Evolutionary conservation across 2,888 invertebrate genomes (phyloP).

Genomic region (Thymelicus lineola): DNA sequence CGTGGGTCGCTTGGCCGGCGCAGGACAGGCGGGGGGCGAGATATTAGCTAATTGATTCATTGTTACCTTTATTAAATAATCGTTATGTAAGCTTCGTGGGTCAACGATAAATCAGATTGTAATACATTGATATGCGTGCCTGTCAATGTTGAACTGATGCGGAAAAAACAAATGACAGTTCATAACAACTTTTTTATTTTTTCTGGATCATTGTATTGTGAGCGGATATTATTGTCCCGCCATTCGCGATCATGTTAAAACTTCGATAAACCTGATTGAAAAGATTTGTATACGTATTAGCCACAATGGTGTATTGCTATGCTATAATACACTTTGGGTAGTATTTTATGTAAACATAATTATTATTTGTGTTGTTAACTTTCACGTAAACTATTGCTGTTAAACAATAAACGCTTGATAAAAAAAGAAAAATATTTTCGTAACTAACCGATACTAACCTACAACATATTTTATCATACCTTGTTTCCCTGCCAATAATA

Average conservation of each 20-base stretch:
- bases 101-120: constrained; percentile 7
- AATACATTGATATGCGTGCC: neutral
- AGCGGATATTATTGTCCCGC: constrained; percentile 5
- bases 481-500: constrained; percentile 1
- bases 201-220: constrained; percentile 8
- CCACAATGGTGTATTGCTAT: too few species aligned
- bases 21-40: constrained; percentile 9
- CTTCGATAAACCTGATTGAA: neutral
- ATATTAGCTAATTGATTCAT: constrained; percentile 14
- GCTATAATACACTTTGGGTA: too few species aligned
- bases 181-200: neutral
- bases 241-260: neutral
- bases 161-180: constrained; percentile 4
- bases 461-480: neutral
- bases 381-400: too few species aligned
- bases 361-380: too few species aligned
- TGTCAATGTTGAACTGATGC: neutral
- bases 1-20: neutral
- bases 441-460: neutral
- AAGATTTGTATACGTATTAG: too few species aligned
- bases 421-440: too few species aligned
- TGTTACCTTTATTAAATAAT: constrained; percentile 16
- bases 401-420: too few species aligned
- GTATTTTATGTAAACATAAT: too few species aligned
- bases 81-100: constrained; percentile 3